Base-by-base conservation (phyloP, 2,797 vertebrate species). In the Semaprochilodus insignis region DNA sequence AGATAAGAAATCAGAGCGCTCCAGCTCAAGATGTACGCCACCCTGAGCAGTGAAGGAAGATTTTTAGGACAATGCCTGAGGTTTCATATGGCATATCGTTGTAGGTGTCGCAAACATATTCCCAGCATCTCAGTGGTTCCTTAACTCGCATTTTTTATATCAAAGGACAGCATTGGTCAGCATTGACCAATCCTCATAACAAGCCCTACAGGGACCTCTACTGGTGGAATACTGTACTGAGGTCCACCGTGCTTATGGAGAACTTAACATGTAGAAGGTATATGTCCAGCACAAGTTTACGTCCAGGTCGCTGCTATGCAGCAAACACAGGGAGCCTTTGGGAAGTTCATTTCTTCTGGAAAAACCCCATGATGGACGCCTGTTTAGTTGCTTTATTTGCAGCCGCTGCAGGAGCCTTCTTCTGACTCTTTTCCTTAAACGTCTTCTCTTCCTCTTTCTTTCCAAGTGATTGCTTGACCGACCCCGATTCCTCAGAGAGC, bases 301-400 rank as follows among this genome's bases (percentile, higher is more conserved):
- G 55, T 3, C 31, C 15, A n/a, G 36, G 16, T 34, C 40, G 13
- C 34, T 48, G 40, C 21, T 3, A 6, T 69, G 74, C 40, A 52
- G 6, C 40, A 17, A 10, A 4, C 40, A 71, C 62, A 51, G 31
- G n/a, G 23, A 55, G 14, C 6, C 16, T 7, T 2, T 13, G 57
- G 17, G 14, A 17, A 71, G 66, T 69, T 97, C 92, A 99, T 85
- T 99, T 99, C 94, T 95, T 99, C 14, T 96, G 96, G 87, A 97
- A 97, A 75, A 99, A 99, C 0, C 98, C 98, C 91, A 94, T 93
- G 83, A 99, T 99, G 36, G 97, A 98, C 1, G 95, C 93, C 88
- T 99, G 98, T 87, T 97, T 98, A 7, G 92, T 90, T 85, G 91
- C 90, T 91, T 96, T 98, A 87, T 77, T 94, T 36, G 89, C 75